A percentile compares a stretch with the other conserved stretches of the same genome.
Conservation (phyloP, 2,888 invertebrate genomes). For the Drosophila fungiperda region DNA sequence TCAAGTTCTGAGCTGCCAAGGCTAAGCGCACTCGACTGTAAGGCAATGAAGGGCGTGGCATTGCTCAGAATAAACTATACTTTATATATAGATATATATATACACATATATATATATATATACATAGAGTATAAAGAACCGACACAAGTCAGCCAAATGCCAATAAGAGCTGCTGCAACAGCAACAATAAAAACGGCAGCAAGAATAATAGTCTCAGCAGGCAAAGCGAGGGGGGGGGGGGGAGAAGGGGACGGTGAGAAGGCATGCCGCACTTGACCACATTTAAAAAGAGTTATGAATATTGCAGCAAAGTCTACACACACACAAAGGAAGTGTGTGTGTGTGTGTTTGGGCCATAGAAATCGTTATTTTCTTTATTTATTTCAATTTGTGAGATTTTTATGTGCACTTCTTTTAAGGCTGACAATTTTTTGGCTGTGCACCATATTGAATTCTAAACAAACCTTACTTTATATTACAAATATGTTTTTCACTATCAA, state of each 20-base stretch:
- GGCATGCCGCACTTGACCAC: constrained; percentile 67
- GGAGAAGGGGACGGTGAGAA: background rate
- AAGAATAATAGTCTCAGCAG: constrained; percentile 14
- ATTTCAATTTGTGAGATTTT: constrained; percentile 79
- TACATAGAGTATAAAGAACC: background rate
- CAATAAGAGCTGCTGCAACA: constrained; percentile 46
- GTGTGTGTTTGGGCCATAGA: constrained; percentile 44
- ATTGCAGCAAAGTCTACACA: constrained; percentile 65
- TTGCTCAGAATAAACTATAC: background rate
- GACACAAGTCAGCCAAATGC: constrained; percentile 45
- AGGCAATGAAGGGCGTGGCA: constrained; percentile 44
- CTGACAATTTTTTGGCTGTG: constrained; percentile 20
- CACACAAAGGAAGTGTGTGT: constrained; percentile 2
- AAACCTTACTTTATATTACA: constrained; percentile 27
- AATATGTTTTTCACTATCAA: background rate
- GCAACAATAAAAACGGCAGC: constrained; percentile 17
- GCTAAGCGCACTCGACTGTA: constrained; percentile 55
- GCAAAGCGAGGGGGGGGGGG: background rate
- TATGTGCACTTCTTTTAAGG: constrained; percentile 71
- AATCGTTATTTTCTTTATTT: constrained; percentile 79
- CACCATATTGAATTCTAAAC: constrained; percentile 57
- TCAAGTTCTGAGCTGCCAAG: constrained; percentile 43
- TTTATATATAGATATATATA: background rate
- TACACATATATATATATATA: background rate
- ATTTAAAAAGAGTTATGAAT: constrained; percentile 81